phyloP scores from a whole-genome alignment of 2,113 vertebrate genomes.

The Grammomys dolichurus region DNA sequence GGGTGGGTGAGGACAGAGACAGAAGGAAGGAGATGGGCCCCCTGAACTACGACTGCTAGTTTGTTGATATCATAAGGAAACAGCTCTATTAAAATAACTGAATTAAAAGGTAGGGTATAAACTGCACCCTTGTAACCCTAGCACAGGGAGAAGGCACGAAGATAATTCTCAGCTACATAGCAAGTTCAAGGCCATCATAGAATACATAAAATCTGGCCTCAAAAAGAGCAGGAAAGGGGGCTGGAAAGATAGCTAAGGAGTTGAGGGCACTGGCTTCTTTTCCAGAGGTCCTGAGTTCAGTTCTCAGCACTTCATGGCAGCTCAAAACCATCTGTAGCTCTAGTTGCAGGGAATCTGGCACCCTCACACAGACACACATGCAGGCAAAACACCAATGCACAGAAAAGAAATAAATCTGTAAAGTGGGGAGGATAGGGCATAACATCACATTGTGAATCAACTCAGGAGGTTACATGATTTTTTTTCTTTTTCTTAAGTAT shows the following conservation, averaged over 20 bases:
- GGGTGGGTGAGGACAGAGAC: rapidly evolving
- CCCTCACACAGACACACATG: too few species aligned
- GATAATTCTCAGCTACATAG: neutral
- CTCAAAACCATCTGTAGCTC: too few species aligned
- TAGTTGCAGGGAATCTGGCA: too few species aligned
- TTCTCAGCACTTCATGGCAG: too few species aligned
- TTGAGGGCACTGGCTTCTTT: too few species aligned
- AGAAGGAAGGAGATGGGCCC: neutral
- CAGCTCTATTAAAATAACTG: neutral
- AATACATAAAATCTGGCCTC: too few species aligned
- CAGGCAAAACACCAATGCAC: too few species aligned
- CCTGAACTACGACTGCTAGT: neutral
- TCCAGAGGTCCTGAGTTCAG: too few species aligned
- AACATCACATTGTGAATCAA: neutral
- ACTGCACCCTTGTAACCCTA: neutral
- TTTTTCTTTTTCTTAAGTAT: neutral
- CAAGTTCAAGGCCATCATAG: neutral
- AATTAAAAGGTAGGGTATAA: neutral
- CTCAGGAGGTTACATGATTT: neutral
- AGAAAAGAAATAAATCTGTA: too few species aligned
- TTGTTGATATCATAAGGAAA: neutral
- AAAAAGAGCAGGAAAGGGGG: too few species aligned
- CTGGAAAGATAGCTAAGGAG: too few species aligned
- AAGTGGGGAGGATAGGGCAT: neutral
- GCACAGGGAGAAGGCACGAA: neutral